Conservation (phyloP, 1,140 invertebrate species). For the Reticulitermes speratus region DNA sequence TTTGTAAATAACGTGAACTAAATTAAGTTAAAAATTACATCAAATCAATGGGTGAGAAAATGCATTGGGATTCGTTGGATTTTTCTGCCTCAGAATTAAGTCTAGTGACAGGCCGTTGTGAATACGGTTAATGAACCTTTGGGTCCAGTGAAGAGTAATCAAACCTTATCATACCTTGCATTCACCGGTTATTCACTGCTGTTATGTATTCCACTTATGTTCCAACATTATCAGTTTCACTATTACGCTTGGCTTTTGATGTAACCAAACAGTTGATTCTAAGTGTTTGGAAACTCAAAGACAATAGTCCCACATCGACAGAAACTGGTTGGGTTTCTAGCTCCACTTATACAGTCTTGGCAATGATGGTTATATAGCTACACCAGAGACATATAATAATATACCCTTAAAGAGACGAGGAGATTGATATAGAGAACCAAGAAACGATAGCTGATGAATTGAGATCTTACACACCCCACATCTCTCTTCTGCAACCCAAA, state of each 20-base stretch:
- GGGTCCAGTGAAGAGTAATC: no score
- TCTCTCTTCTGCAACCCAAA: background rate
- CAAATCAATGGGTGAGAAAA: no score
- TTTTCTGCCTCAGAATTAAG: no score
- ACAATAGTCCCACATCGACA: slow-evolving; percentile 30
- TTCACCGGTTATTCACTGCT: no score
- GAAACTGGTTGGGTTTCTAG: background rate
- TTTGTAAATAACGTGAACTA: no score
- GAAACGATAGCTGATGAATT: slow-evolving; percentile 22
- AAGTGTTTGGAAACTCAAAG: slow-evolving; percentile 26
- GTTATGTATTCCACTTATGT: background rate
- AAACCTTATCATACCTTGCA: no score
- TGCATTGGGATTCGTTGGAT: no score
- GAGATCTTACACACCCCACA: background rate
- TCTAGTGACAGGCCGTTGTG: no score
- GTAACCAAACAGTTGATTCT: slow-evolving; percentile 27
- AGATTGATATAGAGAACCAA: background rate
- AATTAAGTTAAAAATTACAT: no score
- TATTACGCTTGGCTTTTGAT: background rate
- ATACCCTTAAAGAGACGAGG: background rate
- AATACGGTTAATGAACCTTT: no score
- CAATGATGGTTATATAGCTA: background rate
- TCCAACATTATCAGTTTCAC: background rate
- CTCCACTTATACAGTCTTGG: background rate
- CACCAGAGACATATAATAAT: background rate